These are phyloP conservation scores for Oligia latruncula DNA, from an alignment of 2,888 invertebrate species.

Conservation along the genomic window DNA sequence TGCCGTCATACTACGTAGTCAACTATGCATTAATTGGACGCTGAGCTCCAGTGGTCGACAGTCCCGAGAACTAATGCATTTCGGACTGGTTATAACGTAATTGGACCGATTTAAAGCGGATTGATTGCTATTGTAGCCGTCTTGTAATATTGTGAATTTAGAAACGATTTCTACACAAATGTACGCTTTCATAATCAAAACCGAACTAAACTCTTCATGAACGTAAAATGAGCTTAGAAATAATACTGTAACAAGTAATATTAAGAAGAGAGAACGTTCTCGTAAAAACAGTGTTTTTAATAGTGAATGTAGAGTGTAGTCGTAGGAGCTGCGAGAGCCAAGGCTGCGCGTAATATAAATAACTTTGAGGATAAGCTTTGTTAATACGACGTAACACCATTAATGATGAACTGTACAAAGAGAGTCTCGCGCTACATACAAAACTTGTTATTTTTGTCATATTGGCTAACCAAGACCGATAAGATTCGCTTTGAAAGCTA, in stretches of 20 bases:
- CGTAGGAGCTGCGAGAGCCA: not conserved
- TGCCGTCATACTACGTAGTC: not conserved
- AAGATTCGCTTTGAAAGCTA: not conserved
- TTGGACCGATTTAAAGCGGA: not conserved
- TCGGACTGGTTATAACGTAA: not conserved
- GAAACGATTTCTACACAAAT: not conserved
- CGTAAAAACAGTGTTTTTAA: slow-evolving; percentile 11
- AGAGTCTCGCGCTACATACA: not conserved
- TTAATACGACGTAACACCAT: not conserved
- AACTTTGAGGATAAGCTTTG: not conserved
- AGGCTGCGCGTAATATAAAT: slow-evolving; percentile 1
- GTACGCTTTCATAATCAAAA: not conserved
- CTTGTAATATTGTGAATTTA: not conserved
- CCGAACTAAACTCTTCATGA: slow-evolving; percentile 4
- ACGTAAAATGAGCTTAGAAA: slow-evolving; percentile 14
- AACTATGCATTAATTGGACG: not conserved
- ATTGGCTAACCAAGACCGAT: not conserved
- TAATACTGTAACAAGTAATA: slow-evolving; percentile 26
- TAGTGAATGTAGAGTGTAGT: slow-evolving; percentile 10
- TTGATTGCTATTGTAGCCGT: not conserved
- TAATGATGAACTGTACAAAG: too few species aligned
- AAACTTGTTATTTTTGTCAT: not conserved
- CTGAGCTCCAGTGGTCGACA: not conserved
- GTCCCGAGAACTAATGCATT: not conserved
- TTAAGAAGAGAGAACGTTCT: slow-evolving; percentile 10